These are phyloP conservation scores for Stichopus horrens DNA, from an alignment of 53 echinoderm and acorn worm genomes.

Conservation along the genomic window DNA sequence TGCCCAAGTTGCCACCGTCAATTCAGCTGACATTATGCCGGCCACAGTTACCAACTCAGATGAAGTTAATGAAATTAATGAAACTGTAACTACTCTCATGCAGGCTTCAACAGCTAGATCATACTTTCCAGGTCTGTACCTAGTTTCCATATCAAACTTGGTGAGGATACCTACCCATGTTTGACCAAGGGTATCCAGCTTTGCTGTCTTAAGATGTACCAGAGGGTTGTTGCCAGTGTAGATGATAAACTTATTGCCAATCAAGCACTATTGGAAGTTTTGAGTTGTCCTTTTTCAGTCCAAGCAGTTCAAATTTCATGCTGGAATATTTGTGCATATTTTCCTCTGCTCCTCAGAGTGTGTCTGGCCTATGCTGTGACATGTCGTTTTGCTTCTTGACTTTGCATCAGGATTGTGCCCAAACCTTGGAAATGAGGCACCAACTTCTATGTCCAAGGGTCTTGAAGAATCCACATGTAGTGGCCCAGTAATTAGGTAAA, in stretches of 20 bases:
- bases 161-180: conserved; percentile 51
- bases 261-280: conserved; percentile 49
- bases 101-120: conserved; percentile 29
- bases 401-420: conserved; percentile 64
- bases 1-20: not conserved
- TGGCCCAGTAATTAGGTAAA: not conserved
- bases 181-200: conserved; percentile 48
- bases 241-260: not conserved
- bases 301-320: conserved; percentile 41
- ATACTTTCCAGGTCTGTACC: conserved; percentile 9
- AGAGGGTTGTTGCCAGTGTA: conserved; percentile 62
- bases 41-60: too few species aligned
- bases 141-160: conserved; percentile 46
- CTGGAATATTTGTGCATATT: conserved; percentile 61
- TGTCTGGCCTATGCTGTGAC: conserved; percentile 52
- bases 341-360: conserved; percentile 40
- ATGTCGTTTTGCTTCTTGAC: conserved; percentile 12
- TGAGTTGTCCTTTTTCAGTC: conserved; percentile 50
- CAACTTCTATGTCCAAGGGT: conserved; percentile 57
- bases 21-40: not conserved
- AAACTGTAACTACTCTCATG: too few species aligned
- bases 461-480: not conserved
- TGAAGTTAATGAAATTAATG: too few species aligned
- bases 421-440: conserved; percentile 51
- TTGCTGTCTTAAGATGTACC: conserved; percentile 47